These are phyloP conservation scores for Orthosia cruda DNA, from an alignment of 2,888 invertebrate species.

Conservation along the genomic window DNA sequence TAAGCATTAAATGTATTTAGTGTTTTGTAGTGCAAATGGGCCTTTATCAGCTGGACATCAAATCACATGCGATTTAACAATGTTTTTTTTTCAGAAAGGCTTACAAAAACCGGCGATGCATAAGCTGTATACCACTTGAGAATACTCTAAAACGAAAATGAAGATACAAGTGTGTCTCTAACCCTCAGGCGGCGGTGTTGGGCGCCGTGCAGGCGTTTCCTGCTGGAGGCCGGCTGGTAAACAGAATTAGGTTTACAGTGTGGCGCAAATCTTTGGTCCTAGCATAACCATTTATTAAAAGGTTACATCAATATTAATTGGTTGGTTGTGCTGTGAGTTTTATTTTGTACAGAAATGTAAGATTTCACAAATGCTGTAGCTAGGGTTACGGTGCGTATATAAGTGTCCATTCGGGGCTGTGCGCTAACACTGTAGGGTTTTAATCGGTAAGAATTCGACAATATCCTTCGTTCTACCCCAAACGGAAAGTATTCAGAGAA, in stretches of 20 bases:
- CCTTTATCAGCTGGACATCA: too few relatives aligned
- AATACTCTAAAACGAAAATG: conserved; percentile 49
- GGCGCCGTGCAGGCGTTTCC: conserved; percentile 51
- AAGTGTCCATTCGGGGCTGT: too few relatives aligned
- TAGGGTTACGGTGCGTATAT: neutral
- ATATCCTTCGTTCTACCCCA: too few relatives aligned
- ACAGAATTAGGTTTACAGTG: conserved; percentile 46
- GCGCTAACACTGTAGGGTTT: too few relatives aligned
- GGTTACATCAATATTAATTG: neutral
- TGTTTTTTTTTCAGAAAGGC: too few relatives aligned
- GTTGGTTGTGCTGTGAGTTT: neutral
- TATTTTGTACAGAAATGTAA: neutral
- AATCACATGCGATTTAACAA: too few relatives aligned
- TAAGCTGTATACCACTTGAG: conserved; percentile 33
- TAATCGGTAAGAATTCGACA: too few relatives aligned
- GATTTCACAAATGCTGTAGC: neutral
- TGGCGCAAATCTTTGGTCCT: conserved; percentile 10
- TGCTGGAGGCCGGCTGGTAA: conserved; percentile 48
- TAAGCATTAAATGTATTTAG: too few relatives aligned
- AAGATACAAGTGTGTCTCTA: conserved; percentile 39
- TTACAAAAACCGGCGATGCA: neutral
- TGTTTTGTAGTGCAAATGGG: too few relatives aligned
- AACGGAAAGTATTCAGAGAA: too few relatives aligned
- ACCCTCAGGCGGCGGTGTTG: conserved; percentile 55
- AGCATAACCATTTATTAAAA: neutral